A percentile compares a stretch with the other conserved stretches of the same genome.
phyloP scores from a whole-genome alignment of 1,140 invertebrate genomes.

The Stenopsyche tienmushanensis region DNA sequence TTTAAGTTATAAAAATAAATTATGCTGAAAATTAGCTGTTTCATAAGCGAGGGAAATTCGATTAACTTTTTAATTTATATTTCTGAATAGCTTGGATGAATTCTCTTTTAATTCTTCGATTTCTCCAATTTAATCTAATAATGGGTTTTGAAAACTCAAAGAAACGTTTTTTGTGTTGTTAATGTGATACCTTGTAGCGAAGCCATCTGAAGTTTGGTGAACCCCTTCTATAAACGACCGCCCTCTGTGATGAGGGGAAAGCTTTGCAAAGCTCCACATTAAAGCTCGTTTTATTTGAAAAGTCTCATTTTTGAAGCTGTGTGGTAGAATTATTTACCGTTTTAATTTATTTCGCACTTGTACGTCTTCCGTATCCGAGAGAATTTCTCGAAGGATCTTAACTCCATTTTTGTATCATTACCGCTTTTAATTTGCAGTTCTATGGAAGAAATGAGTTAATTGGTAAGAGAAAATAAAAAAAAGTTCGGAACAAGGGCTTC shows the following conservation, averaged over 20 bases:
- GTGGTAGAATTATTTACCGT: slow-evolving; percentile 3
- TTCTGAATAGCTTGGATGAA: too few relatives aligned
- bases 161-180: background rate
- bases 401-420: slow-evolving; percentile 33
- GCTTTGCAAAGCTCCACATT: background rate
- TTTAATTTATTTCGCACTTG: slow-evolving; percentile 40
- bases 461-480: too few relatives aligned
- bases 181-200: slow-evolving; percentile 36
- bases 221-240: slow-evolving; percentile 10
- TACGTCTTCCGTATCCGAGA: slow-evolving; percentile 27
- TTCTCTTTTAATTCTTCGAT: too few relatives aligned
- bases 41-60: too few relatives aligned
- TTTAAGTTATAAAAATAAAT: too few relatives aligned
- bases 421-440: background rate
- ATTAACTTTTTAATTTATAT: too few relatives aligned
- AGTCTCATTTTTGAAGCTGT: slow-evolving; percentile 4
- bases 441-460: background rate
- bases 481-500: too few relatives aligned
- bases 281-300: slow-evolving; percentile 23
- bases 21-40: too few relatives aligned
- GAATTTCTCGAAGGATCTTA: slow-evolving; percentile 38
- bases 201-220: slow-evolving; percentile 6
- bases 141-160: too few relatives aligned
- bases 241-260: slow-evolving; percentile 12
- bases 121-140: too few relatives aligned